A percentile compares a stretch with the other conserved stretches of the same genome.
phyloP scores from a whole-genome alignment of 2,797 vertebrate species.

The Monodelphis domestica region DNA sequence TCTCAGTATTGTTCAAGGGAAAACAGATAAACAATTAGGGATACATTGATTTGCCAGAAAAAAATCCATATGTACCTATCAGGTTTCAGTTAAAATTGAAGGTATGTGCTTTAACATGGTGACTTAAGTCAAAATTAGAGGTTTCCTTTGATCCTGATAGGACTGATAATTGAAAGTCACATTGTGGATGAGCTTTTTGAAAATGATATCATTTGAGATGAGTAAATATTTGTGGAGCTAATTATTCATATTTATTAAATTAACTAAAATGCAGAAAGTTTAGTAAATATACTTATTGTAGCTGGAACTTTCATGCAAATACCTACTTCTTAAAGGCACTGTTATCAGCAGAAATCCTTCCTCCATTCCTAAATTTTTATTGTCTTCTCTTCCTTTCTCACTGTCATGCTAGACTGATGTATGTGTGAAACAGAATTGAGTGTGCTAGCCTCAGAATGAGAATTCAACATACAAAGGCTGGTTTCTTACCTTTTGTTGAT shows the following conservation, averaged over 20 bases:
- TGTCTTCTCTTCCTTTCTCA: neutral
- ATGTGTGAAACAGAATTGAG: too few relatives aligned
- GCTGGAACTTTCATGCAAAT: conserved; percentile 19
- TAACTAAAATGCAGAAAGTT: neutral
- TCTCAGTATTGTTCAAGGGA: neutral
- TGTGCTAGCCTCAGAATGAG: too few relatives aligned
- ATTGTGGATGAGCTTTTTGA: neutral
- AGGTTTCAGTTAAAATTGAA: neutral
- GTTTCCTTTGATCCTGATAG: neutral
- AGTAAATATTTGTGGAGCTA: neutral
- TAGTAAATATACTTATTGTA: conserved; percentile 3
- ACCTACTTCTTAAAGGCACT: neutral
- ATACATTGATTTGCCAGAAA: neutral
- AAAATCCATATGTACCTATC: neutral
- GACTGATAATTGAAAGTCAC: neutral
- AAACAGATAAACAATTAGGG: neutral
- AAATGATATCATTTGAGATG: neutral
- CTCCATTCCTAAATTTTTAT: neutral
- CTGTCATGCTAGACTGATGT: neutral
- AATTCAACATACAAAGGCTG: too few relatives aligned
- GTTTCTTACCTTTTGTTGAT: too few relatives aligned
- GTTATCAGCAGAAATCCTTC: neutral
- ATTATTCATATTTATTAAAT: conserved; percentile 37
- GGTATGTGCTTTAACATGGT: neutral
- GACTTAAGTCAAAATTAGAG: neutral